Percentiles rank a stretch among this genome's conserved stretches.
Conservation (phyloP, 2,888 invertebrate species). For the Xanthorhoe spadicearia region DNA sequence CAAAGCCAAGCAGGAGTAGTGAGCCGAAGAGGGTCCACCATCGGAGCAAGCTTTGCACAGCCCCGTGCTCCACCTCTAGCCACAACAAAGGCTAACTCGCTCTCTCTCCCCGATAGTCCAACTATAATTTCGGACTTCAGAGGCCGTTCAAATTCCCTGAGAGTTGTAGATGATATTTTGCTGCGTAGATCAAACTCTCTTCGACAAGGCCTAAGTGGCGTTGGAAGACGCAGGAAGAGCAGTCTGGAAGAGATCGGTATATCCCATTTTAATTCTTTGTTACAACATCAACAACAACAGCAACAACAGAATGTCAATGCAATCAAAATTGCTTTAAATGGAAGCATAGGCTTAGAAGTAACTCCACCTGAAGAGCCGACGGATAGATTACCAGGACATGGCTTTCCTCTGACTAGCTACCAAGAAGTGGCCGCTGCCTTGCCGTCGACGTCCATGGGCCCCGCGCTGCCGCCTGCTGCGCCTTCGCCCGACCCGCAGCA, state of each 20-base stretch:
- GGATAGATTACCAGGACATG: slow-evolving; percentile 74
- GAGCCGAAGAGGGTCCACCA: slow-evolving; percentile 89
- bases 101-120: slow-evolving; percentile 95
- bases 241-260: slow-evolving; percentile 94
- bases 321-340: slow-evolving; percentile 93
- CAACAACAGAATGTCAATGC: slow-evolving; percentile 89
- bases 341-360: slow-evolving; percentile 93
- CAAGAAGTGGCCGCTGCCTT: slow-evolving; percentile 80
- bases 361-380: slow-evolving; percentile 88
- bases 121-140: slow-evolving; percentile 91
- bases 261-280: slow-evolving; percentile 89
- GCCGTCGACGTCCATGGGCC: slow-evolving; percentile 68
- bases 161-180: slow-evolving; percentile 94
- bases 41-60: slow-evolving; percentile 86
- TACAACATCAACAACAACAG: slow-evolving; percentile 83
- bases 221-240: slow-evolving; percentile 90
- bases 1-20: slow-evolving; percentile 74
- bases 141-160: slow-evolving; percentile 93
- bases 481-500: slow-evolving; percentile 88
- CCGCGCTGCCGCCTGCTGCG: slow-evolving; percentile 62
- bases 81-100: slow-evolving; percentile 94
- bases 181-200: slow-evolving; percentile 93
- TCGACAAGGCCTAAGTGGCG: slow-evolving; percentile 90
- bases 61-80: slow-evolving; percentile 91
- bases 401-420: slow-evolving; percentile 69